Evolutionary conservation across 2,113 vertebrate species (phyloP), one percentile per base, ranked within the genome.

Genomic region (Orthonyx spaldingii): DNA sequence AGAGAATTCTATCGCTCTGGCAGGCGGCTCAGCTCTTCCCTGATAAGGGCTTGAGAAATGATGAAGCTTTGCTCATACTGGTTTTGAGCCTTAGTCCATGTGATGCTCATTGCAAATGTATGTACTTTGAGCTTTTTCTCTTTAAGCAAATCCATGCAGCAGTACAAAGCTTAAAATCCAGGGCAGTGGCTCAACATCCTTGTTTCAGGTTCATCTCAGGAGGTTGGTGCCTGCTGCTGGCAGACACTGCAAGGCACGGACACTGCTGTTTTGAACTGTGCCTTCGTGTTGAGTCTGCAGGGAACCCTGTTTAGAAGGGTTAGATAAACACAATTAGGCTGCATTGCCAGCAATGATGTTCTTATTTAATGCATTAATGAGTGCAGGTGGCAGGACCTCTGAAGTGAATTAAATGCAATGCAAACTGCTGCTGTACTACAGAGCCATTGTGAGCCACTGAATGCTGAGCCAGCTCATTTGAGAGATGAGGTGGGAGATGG

Each of bases 331-430:
- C 19, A 35, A 81, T 92, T 80, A 90, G 69, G 76, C 76, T 90
- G 76, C 85, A 78, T 78, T 61, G 96, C 90, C 80, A 78, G 86
- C 86, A 91, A 56, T 75, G 79, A 65, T 96, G 83, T 57, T 87
- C 90, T 68, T 90, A 70, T 89, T 95, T 90, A 89, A 92, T 94
- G 69, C 86, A 65, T 92, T 96, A 88, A 88, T 46, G 69, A 94
- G 83, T 71, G 87, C 82, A 96, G 87, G 94, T 96, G 90, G 68
- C 93, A 68, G 79, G 88, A 95, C 85, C 88, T 96, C 79, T 93
- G 78, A 92, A 86, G 88, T 91, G 90, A 90, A 87, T 87, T 53
- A 91, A 78, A 82, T 60, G 60, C 90, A 84, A 2, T 78, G 86
- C 90, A 92, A 84, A 86, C 86, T 84, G 50, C 42, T 61, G 65